These are phyloP conservation scores for Camponotus floridanus DNA, from an alignment of 1,140 invertebrate species.

Conservation along the genomic window DNA sequence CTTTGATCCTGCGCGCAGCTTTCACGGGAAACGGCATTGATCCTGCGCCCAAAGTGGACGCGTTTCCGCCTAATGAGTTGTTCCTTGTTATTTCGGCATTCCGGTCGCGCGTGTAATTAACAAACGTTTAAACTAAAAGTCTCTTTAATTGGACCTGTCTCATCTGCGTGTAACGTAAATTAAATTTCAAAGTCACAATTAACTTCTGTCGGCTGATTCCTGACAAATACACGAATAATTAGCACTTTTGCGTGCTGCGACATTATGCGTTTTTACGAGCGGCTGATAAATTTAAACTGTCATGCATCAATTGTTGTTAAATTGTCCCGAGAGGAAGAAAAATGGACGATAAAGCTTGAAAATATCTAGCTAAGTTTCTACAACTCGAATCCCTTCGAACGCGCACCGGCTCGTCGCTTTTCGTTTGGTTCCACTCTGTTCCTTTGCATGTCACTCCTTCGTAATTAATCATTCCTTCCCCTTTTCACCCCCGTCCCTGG, in stretches of 20 bases:
- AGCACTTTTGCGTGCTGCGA: background rate
- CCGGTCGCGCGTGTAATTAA: background rate
- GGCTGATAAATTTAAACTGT: background rate
- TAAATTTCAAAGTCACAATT: slow-evolving; percentile 3
- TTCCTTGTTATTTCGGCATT: slow-evolving; percentile 7
- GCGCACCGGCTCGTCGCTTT: slow-evolving; percentile 50
- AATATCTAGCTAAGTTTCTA: slow-evolving; percentile 41
- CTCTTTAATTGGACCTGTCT: slow-evolving; percentile 2
- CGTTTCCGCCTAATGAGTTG: background rate
- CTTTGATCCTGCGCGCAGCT: slow-evolving; percentile 46
- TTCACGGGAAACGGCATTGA: slow-evolving; percentile 26
- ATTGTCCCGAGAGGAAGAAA: background rate
- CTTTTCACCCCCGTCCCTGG: slow-evolving; percentile 61
- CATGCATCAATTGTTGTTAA: background rate
- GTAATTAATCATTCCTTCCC: slow-evolving; percentile 85
- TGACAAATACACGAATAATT: background rate
- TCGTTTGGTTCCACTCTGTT: slow-evolving; percentile 60
- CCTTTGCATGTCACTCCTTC: slow-evolving; percentile 83
- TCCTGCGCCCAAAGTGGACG: slow-evolving; percentile 5
- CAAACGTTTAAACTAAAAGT: background rate
- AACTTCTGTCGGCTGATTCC: background rate
- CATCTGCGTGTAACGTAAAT: background rate
- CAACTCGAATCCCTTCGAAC: slow-evolving; percentile 41
- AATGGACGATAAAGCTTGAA: slow-evolving; percentile 6
- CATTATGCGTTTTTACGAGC: background rate